A percentile compares a stretch with the other conserved stretches of the same genome.
These are phyloP conservation scores for Pristionchus maxplancki DNA, from an alignment of 2,888 invertebrate genomes.

Conservation along the genomic window DNA sequence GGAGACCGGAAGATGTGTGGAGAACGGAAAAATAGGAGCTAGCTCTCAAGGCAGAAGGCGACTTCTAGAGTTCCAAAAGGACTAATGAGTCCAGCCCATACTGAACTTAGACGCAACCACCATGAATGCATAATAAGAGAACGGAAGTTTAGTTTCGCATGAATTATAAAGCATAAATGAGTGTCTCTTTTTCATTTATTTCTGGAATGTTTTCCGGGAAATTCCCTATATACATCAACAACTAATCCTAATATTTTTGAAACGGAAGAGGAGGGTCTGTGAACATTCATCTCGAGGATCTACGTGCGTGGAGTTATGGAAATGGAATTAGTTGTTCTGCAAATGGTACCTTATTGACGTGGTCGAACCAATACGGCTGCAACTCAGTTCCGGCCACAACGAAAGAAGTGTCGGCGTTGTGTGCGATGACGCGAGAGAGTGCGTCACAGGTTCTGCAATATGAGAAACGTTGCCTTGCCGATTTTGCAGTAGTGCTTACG, in stretches of 20 bases:
- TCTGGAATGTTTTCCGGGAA: background rate
- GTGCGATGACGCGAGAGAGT: background rate
- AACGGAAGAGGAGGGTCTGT: background rate
- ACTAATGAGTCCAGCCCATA: background rate
- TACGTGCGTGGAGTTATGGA: background rate
- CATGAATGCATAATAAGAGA: slow-evolving; percentile 5
- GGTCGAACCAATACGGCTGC: slow-evolving; percentile 38
- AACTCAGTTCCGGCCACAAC: background rate
- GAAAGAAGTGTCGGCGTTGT: slow-evolving; percentile 13
- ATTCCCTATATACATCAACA: background rate
- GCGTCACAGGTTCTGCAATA: slow-evolving; percentile 13
- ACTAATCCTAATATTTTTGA: background rate
- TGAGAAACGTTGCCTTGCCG: background rate
- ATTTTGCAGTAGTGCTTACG: background rate
- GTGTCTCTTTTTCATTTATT: background rate
- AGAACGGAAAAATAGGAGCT: slow-evolving; percentile 19
- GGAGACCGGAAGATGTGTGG: slow-evolving; percentile 27
- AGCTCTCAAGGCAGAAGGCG: background rate
- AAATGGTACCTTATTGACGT: background rate
- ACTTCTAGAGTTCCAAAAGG: slow-evolving; percentile 5
- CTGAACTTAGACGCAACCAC: background rate
- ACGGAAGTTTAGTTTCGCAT: background rate
- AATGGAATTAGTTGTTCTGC: background rate
- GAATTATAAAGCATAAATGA: too few species aligned
- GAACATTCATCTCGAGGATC: background rate